Evolutionary conservation across 2,797 vertebrate species (phyloP).

Genomic region (Clarias platycephalus): DNA sequence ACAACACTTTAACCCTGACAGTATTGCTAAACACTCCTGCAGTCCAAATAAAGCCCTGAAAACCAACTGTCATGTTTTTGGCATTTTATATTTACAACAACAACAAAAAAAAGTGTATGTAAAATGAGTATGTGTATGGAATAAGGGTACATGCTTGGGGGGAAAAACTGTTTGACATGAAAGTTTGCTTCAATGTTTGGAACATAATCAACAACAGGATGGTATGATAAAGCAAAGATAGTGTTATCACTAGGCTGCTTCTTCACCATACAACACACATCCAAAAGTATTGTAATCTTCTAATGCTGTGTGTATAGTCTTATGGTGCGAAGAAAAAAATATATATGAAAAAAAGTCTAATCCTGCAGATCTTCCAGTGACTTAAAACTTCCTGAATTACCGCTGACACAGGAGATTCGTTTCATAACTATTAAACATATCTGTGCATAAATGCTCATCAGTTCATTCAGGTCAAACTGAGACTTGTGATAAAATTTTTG

Average conservation of each 20-base stretch:
- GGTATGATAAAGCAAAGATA: not conserved
- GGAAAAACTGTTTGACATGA: not conserved
- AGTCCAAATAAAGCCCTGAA: constrained; percentile 14
- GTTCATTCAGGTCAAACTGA: not conserved
- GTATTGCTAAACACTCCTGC: constrained; percentile 17
- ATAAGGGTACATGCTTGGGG: not conserved
- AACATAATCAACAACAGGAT: not conserved
- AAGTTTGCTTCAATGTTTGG: not conserved
- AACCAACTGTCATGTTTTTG: not conserved
- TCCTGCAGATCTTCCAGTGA: not conserved
- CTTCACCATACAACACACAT: not conserved
- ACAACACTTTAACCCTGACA: not conserved
- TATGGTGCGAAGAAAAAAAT: not conserved
- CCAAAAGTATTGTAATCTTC: not conserved
- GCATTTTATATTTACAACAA: not conserved
- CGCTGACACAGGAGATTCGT: not conserved
- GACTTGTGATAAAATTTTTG: too few species aligned
- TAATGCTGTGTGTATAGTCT: too few species aligned
- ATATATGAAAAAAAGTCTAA: too few species aligned
- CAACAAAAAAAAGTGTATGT: not conserved
- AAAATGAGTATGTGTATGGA: not conserved
- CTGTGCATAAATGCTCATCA: not conserved
- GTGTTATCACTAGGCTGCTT: not conserved
- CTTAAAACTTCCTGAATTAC: not conserved
- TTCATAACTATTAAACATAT: not conserved